A percentile compares a stretch with the other conserved stretches of the same genome.
Evolutionary conservation across 35 echinoderm and acorn worm genomes (phyloP).

Genomic region (Diadema setosum): DNA sequence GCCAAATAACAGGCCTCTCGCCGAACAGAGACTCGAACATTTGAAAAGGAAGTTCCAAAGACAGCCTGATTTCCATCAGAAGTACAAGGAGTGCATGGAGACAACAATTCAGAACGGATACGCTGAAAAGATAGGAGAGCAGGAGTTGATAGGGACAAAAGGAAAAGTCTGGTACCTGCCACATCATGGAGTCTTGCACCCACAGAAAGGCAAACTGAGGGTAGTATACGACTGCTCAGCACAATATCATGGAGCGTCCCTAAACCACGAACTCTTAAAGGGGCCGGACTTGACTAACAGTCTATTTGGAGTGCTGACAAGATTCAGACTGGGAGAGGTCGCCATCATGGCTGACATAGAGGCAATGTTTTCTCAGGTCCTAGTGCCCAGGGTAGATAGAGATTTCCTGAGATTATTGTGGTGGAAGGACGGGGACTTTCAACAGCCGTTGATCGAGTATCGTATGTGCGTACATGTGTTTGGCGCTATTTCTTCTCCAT

Average conservation of each 20-base stretch:
- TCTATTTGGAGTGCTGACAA: constrained; percentile 35
- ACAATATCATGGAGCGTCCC: background rate
- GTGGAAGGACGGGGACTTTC: constrained; percentile 9
- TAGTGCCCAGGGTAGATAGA: background rate
- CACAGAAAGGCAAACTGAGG: constrained; percentile 27
- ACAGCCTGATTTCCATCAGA: constrained; percentile 1
- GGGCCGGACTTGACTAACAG: constrained; percentile 46
- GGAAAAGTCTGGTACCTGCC: too few species aligned
- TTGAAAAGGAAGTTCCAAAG: constrained; percentile 11
- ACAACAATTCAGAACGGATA: constrained; percentile 35
- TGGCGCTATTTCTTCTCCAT: constrained; percentile 37
- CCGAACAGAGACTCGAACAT: constrained; percentile 3
- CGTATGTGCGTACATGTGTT: constrained; percentile 15
- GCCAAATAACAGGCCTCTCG: constrained; percentile 41
- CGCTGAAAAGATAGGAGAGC: too few species aligned
- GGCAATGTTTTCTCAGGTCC: constrained; percentile 31
- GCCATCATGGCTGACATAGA: constrained; percentile 25
- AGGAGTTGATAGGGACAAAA: too few species aligned
- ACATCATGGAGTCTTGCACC: constrained; percentile 52
- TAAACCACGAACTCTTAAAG: constrained; percentile 41
- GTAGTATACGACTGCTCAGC: constrained; percentile 67
- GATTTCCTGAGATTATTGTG: constrained; percentile 25
- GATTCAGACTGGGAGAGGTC: constrained; percentile 13
- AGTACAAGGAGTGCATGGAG: constrained; percentile 31
- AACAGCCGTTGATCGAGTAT: background rate